Evolutionary conservation across 2,888 invertebrate genomes (phyloP).

Genomic region (Apomyelois bistriatella): DNA sequence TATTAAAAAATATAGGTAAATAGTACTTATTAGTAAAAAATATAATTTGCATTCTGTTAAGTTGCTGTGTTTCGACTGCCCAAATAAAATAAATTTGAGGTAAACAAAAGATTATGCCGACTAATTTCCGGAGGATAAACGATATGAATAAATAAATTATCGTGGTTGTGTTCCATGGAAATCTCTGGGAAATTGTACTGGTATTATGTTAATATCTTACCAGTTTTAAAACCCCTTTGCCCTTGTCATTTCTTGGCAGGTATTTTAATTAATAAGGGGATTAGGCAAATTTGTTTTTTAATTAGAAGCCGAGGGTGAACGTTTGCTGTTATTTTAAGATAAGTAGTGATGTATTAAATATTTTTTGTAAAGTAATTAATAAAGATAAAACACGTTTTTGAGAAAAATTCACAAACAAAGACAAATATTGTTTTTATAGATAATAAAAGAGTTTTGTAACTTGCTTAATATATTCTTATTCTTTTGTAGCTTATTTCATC

Average conservation of each 20-base stretch:
- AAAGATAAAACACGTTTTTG: too few species aligned
- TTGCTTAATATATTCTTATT: too few species aligned
- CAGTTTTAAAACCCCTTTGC: background rate
- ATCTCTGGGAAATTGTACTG: background rate
- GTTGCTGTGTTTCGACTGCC: too few species aligned
- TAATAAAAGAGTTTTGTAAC: too few species aligned
- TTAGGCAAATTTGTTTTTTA: background rate
- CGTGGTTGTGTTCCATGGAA: background rate
- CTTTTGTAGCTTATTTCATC: too few species aligned
- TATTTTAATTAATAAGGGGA: constrained; percentile 1
- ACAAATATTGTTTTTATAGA: too few species aligned
- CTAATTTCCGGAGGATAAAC: background rate
- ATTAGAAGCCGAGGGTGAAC: background rate
- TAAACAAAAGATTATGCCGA: background rate
- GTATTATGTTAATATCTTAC: background rate
- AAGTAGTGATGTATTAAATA: background rate
- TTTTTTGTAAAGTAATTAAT: background rate
- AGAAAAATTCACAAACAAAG: too few species aligned
- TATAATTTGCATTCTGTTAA: too few species aligned
- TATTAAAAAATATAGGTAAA: too few species aligned
- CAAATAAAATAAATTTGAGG: background rate
- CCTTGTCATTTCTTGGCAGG: constrained; percentile 1
- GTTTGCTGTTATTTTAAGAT: background rate
- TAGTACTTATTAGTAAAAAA: too few species aligned
- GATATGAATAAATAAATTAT: background rate